Percentiles rank a stretch among this genome's conserved stretches.
Conservation (phyloP, 2,888 invertebrate species). For the Colletes collaris region DNA sequence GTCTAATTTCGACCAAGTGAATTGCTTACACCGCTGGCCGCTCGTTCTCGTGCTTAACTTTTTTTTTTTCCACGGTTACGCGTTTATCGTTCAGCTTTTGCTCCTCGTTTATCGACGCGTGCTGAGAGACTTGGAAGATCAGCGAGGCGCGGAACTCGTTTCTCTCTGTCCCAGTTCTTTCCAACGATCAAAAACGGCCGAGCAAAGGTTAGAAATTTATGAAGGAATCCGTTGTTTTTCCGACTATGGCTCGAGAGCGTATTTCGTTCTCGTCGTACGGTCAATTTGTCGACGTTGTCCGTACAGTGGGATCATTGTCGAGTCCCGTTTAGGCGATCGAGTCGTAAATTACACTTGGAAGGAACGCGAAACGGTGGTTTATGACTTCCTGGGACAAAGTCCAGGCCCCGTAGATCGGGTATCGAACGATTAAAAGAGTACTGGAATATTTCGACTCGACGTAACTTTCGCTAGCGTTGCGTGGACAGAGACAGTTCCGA, state of each 20-base stretch:
- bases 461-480: neutral
- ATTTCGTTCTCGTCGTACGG: too few species aligned
- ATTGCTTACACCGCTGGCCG: neutral
- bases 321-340: too few species aligned
- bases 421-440: too few species aligned
- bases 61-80: neutral
- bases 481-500: neutral
- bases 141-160: neutral
- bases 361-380: too few species aligned
- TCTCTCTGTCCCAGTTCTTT: slow-evolving; percentile 15
- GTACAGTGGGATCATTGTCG: too few species aligned
- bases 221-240: neutral
- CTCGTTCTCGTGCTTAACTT: neutral
- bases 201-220: slow-evolving; percentile 6
- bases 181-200: neutral
- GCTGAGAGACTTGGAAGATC: neutral
- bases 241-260: neutral
- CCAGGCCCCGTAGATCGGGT: too few species aligned
- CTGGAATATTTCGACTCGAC: too few species aligned
- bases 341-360: too few species aligned
- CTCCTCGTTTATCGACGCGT: slow-evolving; percentile 15
- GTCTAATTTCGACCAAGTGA: slow-evolving; percentile 5
- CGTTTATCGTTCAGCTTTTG: slow-evolving; percentile 11
- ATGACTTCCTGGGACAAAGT: too few species aligned
- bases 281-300: too few species aligned